Evolutionary conservation across 1,140 invertebrate genomes (phyloP).

Genomic region (Hyles euphorbiae): DNA sequence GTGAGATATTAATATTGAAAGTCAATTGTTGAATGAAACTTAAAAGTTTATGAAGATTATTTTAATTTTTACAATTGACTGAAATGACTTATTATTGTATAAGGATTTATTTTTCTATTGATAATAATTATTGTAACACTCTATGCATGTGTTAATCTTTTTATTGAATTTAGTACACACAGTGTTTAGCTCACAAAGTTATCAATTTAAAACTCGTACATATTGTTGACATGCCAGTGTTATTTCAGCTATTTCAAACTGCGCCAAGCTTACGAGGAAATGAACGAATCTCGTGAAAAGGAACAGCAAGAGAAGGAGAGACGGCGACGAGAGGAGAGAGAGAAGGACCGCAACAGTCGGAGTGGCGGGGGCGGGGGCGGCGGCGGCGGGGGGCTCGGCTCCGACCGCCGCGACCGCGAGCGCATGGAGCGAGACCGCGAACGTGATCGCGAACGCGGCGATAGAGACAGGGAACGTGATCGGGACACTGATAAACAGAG

Average conservation of each 20-base stretch:
- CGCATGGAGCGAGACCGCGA: slow-evolving; percentile 61
- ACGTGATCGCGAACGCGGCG: slow-evolving; percentile 63
- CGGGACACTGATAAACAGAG: slow-evolving; percentile 61
- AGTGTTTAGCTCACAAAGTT: too few relatives aligned
- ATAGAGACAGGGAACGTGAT: slow-evolving; percentile 65
- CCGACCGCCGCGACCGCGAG: slow-evolving; percentile 54
- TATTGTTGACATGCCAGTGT: too few relatives aligned
- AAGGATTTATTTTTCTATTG: too few relatives aligned
- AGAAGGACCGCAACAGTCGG: slow-evolving; percentile 66
- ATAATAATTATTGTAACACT: too few relatives aligned
- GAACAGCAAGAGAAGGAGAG: slow-evolving; percentile 81
- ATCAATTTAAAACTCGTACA: too few relatives aligned
- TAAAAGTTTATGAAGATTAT: too few relatives aligned
- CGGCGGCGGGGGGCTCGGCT: slow-evolving; percentile 40
- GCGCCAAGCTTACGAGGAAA: slow-evolving; percentile 79
- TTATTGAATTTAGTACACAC: too few relatives aligned
- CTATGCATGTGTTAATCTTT: too few relatives aligned
- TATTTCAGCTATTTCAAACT: slow-evolving; percentile 76
- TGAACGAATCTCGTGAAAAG: slow-evolving; percentile 79
- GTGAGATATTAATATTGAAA: slow-evolving; percentile 71
- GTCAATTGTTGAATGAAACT: too few relatives aligned
- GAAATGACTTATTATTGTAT: too few relatives aligned
- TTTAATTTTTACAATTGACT: too few relatives aligned
- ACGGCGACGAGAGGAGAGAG: slow-evolving; percentile 79
- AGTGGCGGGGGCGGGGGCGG: slow-evolving; percentile 40